Conservation (phyloP, 2,113 vertebrate genomes). For the Ahaetulla prasina region DNA sequence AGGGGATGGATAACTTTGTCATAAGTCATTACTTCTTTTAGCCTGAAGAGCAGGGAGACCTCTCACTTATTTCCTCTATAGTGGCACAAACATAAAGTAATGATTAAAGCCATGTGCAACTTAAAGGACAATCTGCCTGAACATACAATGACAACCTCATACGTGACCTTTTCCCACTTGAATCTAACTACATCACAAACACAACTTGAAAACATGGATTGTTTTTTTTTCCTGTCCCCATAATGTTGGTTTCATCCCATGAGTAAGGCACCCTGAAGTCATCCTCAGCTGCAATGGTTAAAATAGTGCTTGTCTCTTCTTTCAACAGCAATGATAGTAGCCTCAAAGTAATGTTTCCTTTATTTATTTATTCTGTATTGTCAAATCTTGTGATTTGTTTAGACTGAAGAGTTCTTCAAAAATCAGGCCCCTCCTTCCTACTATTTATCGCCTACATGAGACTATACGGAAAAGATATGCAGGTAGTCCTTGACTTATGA, state of each 20-base stretch:
- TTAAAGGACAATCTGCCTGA: constrained; percentile 8
- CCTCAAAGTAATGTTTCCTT: not conserved
- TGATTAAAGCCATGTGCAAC: constrained; percentile 42
- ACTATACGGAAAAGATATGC: not conserved
- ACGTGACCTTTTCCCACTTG: constrained; percentile 24
- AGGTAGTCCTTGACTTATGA: too few species aligned
- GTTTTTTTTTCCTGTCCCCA: not conserved
- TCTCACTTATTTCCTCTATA: constrained; percentile 1
- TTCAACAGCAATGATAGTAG: not conserved
- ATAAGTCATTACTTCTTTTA: constrained; percentile 45
- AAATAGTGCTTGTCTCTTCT: too few species aligned
- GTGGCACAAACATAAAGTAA: constrained; percentile 27
- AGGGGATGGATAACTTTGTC: constrained; percentile 55
- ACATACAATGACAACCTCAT: constrained; percentile 19
- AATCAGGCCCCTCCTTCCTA: not conserved
- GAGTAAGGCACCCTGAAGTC: not conserved
- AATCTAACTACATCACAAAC: not conserved
- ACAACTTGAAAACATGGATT: constrained; percentile 1
- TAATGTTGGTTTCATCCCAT: not conserved
- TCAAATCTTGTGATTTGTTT: not conserved
- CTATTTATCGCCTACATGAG: not conserved
- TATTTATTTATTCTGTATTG: not conserved
- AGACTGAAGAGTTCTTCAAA: not conserved
- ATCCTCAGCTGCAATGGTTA: not conserved
- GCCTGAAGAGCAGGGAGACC: not conserved